Evolutionary conservation across 2,797 vertebrate species (phyloP), one percentile per base, ranked within the genome.

Genomic region (Coracias cyanogaster): DNA sequence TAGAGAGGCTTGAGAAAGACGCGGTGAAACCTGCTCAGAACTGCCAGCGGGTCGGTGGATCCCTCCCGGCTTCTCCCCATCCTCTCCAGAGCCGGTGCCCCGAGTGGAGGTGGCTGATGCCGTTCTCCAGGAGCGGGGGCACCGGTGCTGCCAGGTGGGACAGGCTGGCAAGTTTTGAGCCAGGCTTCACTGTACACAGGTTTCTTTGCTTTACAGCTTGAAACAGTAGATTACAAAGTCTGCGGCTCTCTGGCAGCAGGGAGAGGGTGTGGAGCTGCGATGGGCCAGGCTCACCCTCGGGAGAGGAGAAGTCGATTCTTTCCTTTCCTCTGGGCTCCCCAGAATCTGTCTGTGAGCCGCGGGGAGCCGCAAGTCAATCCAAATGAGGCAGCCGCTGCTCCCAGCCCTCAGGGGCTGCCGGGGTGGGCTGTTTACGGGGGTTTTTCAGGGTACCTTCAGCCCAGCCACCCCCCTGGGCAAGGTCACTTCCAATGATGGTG

Each of bases 371-470:
- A 43, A 52, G 39, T 82, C 76, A 72, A 84, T 94, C 94, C 95
- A 96, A 95, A 95, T 82, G 82, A 81, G 49, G 9, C 67, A 43
- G 84, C 69, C 29, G 13, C 82, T 74, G 73, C 79, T 89, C 82
- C 66, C 89, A 57, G 84, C 37, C 71, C 67, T 46, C 0, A 3
- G 7, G 29, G 80, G 80, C 67, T 77, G 51, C 6, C 22, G 54
- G 24, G 81, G 18, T 60, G 3, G 12, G 90, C 79, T 92, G 94
- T 31, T 8, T 35, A 35, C 0, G 76, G 94, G 92, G 94, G 91
- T 71, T 91, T 71, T 97, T 97, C 96, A 97, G 96, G 96, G 96
- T 96, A 95, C 4, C 0, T 25, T 87, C 81, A 72, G 96, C 92
- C 89, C 94, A 97, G 95, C 86, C 91, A 65, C 93, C 93, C 94